phyloP scores from a whole-genome alignment of 2,888 invertebrate genomes.

The Stratiomys singularior region DNA sequence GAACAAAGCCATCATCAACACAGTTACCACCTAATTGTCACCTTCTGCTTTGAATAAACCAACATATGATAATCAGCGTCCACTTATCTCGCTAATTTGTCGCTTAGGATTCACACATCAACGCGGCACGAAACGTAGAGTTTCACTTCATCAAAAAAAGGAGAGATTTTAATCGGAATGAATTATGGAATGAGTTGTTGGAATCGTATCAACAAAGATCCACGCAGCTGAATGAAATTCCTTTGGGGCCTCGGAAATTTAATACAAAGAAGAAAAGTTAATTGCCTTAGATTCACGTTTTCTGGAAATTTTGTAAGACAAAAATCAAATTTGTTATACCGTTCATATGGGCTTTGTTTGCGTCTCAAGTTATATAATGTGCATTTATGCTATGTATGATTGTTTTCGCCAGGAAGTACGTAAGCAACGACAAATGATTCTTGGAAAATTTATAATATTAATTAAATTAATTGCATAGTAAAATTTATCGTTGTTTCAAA shows the following conservation, averaged over 20 bases:
- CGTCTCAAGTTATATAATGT: too few relatives aligned
- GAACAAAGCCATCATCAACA: background rate
- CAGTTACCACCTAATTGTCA: slow-evolving; percentile 45
- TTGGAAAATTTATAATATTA: too few relatives aligned
- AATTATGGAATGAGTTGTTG: slow-evolving; percentile 32
- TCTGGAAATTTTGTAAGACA: background rate
- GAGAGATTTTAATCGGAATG: slow-evolving; percentile 43
- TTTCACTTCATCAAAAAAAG: slow-evolving; percentile 3
- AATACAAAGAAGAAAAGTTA: slow-evolving; percentile 6
- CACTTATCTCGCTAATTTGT: slow-evolving; percentile 45
- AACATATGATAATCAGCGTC: slow-evolving; percentile 43
- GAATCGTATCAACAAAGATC: slow-evolving; percentile 16
- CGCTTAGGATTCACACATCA: slow-evolving; percentile 38
- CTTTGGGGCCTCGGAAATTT: slow-evolving; percentile 3
- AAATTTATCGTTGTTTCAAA: too few relatives aligned
- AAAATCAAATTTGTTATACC: too few relatives aligned
- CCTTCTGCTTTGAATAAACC: slow-evolving; percentile 40
- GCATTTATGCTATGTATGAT: too few relatives aligned
- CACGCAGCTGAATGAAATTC: slow-evolving; percentile 27
- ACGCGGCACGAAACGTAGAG: background rate
- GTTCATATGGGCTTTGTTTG: too few relatives aligned
- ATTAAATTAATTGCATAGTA: too few relatives aligned
- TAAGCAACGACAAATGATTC: too few relatives aligned
- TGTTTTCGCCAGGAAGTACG: too few relatives aligned
- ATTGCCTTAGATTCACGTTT: slow-evolving; percentile 6